Percentiles rank a stretch among this genome's conserved stretches.
These are phyloP conservation scores for Drosophila birchii DNA, from an alignment of 2,888 invertebrate genomes.

Conservation along the genomic window DNA sequence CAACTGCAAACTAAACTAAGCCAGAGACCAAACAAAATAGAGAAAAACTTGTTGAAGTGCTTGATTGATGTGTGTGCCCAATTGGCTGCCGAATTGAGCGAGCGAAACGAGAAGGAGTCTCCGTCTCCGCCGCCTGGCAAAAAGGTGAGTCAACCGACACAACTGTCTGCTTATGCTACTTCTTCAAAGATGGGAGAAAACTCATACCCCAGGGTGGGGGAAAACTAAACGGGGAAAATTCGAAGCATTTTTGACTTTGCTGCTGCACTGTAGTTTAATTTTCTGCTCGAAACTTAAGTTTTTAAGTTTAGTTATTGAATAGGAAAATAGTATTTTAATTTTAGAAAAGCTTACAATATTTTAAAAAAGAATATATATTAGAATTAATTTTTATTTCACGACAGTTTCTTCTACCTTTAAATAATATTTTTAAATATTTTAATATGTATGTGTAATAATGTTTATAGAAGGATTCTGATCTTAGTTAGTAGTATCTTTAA, in stretches of 20 bases:
- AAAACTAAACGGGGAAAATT: conserved; percentile 4
- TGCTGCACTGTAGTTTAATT: neutral
- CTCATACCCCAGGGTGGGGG: neutral
- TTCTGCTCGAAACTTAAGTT: neutral
- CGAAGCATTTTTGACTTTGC: neutral
- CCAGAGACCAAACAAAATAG: conserved; percentile 46
- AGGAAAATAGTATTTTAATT: neutral
- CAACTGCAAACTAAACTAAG: conserved; percentile 28
- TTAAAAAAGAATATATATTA: neutral
- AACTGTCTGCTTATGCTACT: conserved; percentile 24
- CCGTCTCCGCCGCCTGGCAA: conserved; percentile 14
- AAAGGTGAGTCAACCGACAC: conserved; percentile 42
- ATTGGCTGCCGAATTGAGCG: conserved; percentile 42
- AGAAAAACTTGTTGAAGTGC: conserved; percentile 50
- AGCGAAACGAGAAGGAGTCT: conserved; percentile 34
- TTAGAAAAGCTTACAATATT: neutral
- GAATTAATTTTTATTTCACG: neutral
- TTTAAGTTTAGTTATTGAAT: no score
- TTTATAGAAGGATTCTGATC: neutral
- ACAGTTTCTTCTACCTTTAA: neutral
- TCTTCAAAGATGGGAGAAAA: conserved; percentile 6
- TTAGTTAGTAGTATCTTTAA: no score
- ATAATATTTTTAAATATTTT: neutral
- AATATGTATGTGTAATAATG: no score
- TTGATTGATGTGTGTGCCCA: conserved; percentile 45